phyloP scores from a whole-genome alignment of 2,888 invertebrate genomes.

The Periphyllus acericola region DNA sequence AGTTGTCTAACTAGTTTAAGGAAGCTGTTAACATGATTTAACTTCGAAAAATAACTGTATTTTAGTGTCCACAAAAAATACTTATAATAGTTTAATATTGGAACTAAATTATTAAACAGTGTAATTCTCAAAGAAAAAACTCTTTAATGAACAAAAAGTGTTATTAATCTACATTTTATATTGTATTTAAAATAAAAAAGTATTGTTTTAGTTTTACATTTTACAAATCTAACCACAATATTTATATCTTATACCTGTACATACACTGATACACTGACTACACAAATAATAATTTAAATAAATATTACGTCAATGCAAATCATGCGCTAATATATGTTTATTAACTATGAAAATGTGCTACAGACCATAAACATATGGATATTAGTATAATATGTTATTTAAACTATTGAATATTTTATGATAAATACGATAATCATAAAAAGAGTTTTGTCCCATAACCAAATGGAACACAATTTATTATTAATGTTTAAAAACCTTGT shows the following conservation, averaged over 20 bases:
- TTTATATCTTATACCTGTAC: neutral
- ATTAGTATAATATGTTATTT: neutral
- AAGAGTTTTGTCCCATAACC: neutral
- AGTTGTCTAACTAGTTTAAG: neutral
- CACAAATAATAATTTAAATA: neutral
- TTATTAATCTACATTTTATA: no score
- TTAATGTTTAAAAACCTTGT: neutral
- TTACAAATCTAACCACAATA: neutral
- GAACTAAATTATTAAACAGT: neutral
- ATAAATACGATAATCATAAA: neutral
- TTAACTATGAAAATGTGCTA: neutral
- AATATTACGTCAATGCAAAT: constrained; percentile 30
- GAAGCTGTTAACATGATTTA: neutral
- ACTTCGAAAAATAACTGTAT: neutral
- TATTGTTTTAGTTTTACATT: neutral
- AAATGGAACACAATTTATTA: neutral
- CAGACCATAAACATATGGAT: neutral
- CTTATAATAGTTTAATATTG: neutral
- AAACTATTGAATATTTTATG: constrained; percentile 17
- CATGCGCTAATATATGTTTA: neutral
- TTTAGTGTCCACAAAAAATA: neutral
- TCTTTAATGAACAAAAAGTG: no score
- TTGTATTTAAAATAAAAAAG: neutral
- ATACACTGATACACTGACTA: neutral
- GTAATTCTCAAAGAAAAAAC: neutral